These are phyloP conservation scores for Alouatta palliata DNA, from an alignment of 2,113 vertebrate genomes.

Conservation along the genomic window DNA sequence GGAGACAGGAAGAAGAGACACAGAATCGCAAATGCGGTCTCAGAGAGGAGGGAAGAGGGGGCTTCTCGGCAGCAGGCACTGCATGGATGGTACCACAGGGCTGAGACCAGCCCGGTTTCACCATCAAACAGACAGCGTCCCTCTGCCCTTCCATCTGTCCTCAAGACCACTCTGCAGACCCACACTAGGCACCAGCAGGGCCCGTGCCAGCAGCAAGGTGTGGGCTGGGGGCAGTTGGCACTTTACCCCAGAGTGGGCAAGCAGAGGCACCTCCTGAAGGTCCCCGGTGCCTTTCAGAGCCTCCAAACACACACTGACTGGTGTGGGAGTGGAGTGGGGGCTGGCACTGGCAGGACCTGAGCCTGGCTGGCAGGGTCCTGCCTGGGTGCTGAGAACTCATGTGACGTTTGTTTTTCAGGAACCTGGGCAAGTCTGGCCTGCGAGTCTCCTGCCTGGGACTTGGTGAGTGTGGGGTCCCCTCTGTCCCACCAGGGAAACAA, in stretches of 20 bases:
- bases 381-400: background rate
- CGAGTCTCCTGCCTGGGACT: conserved; percentile 98
- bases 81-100: fast-evolving
- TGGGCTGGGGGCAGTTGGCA: background rate
- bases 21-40: fast-evolving
- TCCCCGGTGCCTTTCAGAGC: background rate
- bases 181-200: fast-evolving
- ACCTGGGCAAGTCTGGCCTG: conserved; percentile 97
- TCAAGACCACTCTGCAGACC: background rate
- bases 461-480: conserved; percentile 86
- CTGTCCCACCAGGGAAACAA: too few species aligned
- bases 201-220: fast-evolving
- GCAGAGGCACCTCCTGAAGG: background rate
- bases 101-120: fast-evolving
- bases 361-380: background rate
- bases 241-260: fast-evolving
- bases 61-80: too few species aligned
- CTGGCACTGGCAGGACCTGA: fast-evolving
- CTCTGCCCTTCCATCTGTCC: fast-evolving
- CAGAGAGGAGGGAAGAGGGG: background rate
- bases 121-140: fast-evolving
- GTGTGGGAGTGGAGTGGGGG: fast-evolving
- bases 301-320: fast-evolving
- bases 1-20: background rate
- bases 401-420: conserved; percentile 87